phyloP scores from a whole-genome alignment of 2,113 vertebrate genomes.

The Hyperoodon ampullatus region DNA sequence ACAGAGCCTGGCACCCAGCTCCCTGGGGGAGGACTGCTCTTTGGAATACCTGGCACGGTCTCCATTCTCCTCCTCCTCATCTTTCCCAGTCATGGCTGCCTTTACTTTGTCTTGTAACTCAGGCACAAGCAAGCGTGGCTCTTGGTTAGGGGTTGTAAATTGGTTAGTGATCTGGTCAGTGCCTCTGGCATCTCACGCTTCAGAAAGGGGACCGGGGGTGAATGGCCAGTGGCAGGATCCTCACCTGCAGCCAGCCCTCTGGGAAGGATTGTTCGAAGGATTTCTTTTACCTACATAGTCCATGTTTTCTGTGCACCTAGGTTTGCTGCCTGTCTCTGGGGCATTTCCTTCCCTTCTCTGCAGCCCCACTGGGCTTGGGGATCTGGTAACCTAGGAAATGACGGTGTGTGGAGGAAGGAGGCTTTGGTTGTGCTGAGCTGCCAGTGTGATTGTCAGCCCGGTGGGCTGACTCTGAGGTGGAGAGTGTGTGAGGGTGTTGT shows the following conservation, averaged over 20 bases:
- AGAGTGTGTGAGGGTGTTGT: constrained; percentile 37
- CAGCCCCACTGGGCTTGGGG: background rate
- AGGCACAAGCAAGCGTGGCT: background rate
- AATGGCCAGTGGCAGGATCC: background rate
- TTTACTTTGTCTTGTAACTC: constrained; percentile 40
- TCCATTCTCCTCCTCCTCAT: constrained; percentile 70
- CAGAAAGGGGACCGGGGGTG: background rate
- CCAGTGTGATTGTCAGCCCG: constrained; percentile 72
- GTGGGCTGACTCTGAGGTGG: constrained; percentile 59
- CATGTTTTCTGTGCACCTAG: background rate
- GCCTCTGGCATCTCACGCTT: background rate
- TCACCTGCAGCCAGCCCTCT: background rate
- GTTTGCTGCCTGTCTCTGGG: background rate
- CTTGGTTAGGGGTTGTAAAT: background rate
- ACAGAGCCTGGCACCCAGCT: constrained; percentile 78
- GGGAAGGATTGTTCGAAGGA: background rate
- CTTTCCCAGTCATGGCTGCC: constrained; percentile 33
- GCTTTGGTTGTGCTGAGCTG: background rate
- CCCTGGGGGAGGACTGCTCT: constrained; percentile 77
- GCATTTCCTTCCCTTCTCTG: background rate
- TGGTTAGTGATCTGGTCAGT: background rate
- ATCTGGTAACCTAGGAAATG: constrained; percentile 69
- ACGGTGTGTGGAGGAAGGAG: constrained; percentile 11
- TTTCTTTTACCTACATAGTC: background rate
- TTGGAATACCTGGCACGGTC: constrained; percentile 72